Evolutionary conservation across 2,888 invertebrate species (phyloP), one percentile per base, ranked within the genome.

Genomic region (Alcis repandata): DNA sequence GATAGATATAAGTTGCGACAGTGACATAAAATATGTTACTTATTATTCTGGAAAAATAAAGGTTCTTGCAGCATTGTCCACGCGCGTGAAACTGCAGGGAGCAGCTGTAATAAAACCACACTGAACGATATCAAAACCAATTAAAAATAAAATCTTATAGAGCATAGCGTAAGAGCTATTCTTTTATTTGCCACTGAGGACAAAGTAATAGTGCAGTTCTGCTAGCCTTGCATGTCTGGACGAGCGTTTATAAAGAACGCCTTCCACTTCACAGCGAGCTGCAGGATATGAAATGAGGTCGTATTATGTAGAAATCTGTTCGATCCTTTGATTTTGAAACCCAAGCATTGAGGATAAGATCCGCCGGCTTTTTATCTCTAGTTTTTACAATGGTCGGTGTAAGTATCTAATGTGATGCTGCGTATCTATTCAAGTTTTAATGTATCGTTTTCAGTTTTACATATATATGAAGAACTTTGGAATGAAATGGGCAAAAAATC

Each of bases 191-290:
- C 60, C 61, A 57, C 65, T 63, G 51, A 63, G 63, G 59, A 69
- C 65, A 56, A 69, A 67, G 68, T 67, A 69, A 65, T 64, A 61
- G 69, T 71, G 70, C 71, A 73, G 75, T 77, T 73, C 68, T 73
- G 78, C 78, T 75, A 57, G 59, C 71, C 68, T 72, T 69, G 75
- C 78, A 73, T 72, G 75, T 75, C 74, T 76, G 69, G 70, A 75
- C 73, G 61, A 72, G 49, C 64, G 66, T 56, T 57, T 59, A 15
- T 67, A 56, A 68, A 45, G 59, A 41, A 38, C 36, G 22, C 32
- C 13, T 38, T 27, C 60, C 58, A 61, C 57, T 57, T 19, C 38
- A 56, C 45, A 22, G 7, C 1, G 11, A 56, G 45, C n/a, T 32
- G 17, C 38, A 46, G 41, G 49, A 45, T 43, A 36, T 43, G 43